Evolutionary conservation across 2,797 vertebrate species (phyloP).

Genomic region (Florisuga fusca): DNA sequence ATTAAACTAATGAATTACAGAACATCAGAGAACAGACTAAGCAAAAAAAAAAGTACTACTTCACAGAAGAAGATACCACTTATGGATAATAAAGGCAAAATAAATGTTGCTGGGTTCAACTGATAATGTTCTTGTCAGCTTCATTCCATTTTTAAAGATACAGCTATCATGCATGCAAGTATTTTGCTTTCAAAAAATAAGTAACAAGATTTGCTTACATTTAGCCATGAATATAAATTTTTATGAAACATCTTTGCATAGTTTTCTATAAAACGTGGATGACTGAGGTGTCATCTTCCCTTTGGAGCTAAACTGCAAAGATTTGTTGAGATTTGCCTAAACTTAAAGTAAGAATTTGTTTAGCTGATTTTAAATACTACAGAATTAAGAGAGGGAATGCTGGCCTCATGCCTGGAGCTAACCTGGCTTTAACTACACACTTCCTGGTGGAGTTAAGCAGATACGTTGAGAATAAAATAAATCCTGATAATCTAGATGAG

Average conservation of each 20-base stretch:
- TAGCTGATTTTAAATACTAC: not conserved
- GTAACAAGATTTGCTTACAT: not conserved
- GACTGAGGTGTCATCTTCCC: not conserved
- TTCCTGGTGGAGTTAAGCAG: not conserved
- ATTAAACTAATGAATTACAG: not conserved
- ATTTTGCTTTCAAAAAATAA: not conserved
- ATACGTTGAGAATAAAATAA: not conserved
- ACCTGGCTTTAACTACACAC: not conserved
- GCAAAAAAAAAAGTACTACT: not conserved
- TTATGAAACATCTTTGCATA: not conserved
- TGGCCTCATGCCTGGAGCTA: not conserved
- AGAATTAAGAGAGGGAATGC: not conserved
- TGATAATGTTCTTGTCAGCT: not conserved
- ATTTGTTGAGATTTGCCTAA: not conserved
- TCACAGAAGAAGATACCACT: not conserved
- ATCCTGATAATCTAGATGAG: not conserved
- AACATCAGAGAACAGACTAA: not conserved
- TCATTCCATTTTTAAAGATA: not conserved
- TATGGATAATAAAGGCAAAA: not conserved
- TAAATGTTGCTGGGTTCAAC: not conserved
- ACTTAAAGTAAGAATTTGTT: not conserved
- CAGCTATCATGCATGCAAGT: not conserved
- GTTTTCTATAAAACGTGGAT: not conserved
- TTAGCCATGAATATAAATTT: not conserved
- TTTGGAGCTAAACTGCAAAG: not conserved